Percentiles rank a stretch among this genome's conserved stretches.
Evolutionary conservation across 2,888 invertebrate genomes (phyloP).

Genomic region (Synergus japonicus): DNA sequence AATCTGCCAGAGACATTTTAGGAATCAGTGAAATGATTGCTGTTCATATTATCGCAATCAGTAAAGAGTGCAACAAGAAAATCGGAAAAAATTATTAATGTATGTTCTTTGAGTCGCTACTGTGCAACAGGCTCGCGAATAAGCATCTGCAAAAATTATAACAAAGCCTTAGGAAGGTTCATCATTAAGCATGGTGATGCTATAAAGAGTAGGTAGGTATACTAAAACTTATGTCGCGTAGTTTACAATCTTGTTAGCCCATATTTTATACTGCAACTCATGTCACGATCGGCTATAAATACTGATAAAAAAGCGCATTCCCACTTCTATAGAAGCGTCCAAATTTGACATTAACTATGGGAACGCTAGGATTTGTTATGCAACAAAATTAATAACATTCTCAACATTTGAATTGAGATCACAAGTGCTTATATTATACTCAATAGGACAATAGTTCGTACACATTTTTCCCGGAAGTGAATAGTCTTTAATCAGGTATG

Average conservation of each 20-base stretch:
- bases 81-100: too few species aligned
- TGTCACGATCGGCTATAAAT: not conserved
- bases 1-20: not conserved
- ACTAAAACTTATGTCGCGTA: slow-evolving; percentile 5
- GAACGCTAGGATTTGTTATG: not conserved
- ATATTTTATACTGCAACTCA: not conserved
- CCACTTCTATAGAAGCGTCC: too few species aligned
- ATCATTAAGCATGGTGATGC: not conserved
- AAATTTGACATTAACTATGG: not conserved
- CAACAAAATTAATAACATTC: not conserved
- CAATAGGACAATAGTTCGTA: not conserved
- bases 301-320: not conserved
- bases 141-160: too few species aligned
- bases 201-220: not conserved
- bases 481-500: slow-evolving; percentile 64
- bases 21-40: not conserved
- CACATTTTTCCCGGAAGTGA: slow-evolving; percentile 62
- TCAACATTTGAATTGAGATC: not conserved
- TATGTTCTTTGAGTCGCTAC: too few species aligned
- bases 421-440: not conserved
- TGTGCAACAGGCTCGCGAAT: too few species aligned
- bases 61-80: too few species aligned
- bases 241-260: slow-evolving; percentile 17
- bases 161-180: too few species aligned
- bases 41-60: not conserved